phyloP scores from a whole-genome alignment of 2,888 invertebrate genomes.

The Leucophenga montana region DNA sequence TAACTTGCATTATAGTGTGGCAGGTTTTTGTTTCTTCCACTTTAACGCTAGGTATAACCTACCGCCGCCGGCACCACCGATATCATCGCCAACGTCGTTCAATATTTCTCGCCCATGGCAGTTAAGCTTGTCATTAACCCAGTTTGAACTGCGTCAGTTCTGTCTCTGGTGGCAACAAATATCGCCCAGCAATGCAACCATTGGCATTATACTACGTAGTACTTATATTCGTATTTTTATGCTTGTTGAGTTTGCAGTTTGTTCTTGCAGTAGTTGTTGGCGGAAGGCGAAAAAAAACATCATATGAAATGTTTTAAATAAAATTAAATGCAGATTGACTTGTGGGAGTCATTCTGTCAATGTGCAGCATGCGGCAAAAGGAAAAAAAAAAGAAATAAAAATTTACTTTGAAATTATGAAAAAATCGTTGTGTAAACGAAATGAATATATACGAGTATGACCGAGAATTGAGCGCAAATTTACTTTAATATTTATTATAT shows the following conservation, averaged over 20 bases:
- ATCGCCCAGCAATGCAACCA: neutral
- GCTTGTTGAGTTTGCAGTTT: neutral
- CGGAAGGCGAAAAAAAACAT: neutral
- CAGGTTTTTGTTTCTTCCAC: slow-evolving; percentile 29
- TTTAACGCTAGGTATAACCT: slow-evolving; percentile 43
- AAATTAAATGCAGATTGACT: slow-evolving; percentile 14
- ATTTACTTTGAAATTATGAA: slow-evolving; percentile 47
- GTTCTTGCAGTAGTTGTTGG: neutral
- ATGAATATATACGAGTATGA: no score
- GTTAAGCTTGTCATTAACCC: slow-evolving; percentile 65
- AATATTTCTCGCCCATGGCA: slow-evolving; percentile 55
- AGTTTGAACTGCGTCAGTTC: slow-evolving; percentile 54
- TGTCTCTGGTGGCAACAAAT: slow-evolving; percentile 9
- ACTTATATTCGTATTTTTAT: no score
- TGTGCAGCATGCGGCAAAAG: no score
- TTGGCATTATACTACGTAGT: no score
- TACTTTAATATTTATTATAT: neutral
- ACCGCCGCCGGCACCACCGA: neutral
- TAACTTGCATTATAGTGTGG: slow-evolving; percentile 9
- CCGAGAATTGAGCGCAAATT: neutral
- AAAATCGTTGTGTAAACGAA: slow-evolving; percentile 71
- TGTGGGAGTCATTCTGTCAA: slow-evolving; percentile 5
- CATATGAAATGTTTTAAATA: slow-evolving; percentile 10
- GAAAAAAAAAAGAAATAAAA: no score
- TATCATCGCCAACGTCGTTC: neutral